A percentile compares a stretch with the other conserved stretches of the same genome.
Evolutionary conservation across 2,113 vertebrate species (phyloP).

Genomic region (Aptenodytes forsteri): DNA sequence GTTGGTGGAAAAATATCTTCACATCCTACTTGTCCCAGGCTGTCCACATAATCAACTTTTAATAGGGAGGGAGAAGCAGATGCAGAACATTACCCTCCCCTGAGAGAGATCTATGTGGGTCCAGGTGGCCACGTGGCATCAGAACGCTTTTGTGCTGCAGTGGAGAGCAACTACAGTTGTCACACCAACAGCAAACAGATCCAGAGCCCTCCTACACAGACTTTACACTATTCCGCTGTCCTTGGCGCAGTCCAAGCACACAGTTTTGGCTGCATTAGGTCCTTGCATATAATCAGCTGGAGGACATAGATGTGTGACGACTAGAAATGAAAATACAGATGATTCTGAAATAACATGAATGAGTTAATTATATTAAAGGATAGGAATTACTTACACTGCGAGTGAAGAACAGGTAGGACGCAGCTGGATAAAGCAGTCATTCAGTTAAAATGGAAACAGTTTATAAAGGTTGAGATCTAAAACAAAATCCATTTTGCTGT

Average conservation of each 20-base stretch:
- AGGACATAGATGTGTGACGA: neutral
- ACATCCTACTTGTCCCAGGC: neutral
- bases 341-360: neutral
- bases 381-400: neutral
- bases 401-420: neutral
- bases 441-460: neutral
- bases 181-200: neutral
- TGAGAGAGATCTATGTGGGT: neutral
- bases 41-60: neutral
- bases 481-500: neutral
- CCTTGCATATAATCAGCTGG: neutral
- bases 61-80: neutral
- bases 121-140: neutral
- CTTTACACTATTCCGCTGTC: neutral
- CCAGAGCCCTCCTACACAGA: neutral
- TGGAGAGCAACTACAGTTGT: neutral
- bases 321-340: neutral
- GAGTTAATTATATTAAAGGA: neutral
- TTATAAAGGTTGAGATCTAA: neutral
- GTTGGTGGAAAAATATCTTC: neutral
- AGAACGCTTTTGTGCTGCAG: neutral
- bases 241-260: neutral
- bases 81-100: neutral
- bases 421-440: neutral
- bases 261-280: neutral